Conservation (phyloP, 1,140 invertebrate species). For the Heliconius congener region DNA sequence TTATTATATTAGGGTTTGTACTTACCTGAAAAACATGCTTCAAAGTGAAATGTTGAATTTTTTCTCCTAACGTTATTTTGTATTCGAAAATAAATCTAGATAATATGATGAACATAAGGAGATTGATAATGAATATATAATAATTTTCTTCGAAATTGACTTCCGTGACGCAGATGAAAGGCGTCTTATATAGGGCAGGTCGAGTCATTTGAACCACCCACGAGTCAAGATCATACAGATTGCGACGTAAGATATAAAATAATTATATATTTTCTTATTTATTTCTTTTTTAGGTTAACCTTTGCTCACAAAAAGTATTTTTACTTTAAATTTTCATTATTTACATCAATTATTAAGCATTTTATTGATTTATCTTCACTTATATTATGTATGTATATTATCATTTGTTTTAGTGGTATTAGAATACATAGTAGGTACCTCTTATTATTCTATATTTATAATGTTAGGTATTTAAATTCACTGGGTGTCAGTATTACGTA, state of each 20-base stretch:
- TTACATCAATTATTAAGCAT: too few species aligned
- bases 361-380: too few species aligned
- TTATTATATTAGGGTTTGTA: too few species aligned
- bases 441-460: not conserved
- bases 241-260: not conserved
- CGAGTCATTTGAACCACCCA: slow-evolving; percentile 15
- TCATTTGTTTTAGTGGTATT: too few species aligned
- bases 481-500: slow-evolving; percentile 55
- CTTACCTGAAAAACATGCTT: too few species aligned
- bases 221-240: slow-evolving; percentile 8
- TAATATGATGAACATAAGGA: not conserved
- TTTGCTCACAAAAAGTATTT: not conserved
- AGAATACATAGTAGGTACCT: too few species aligned
- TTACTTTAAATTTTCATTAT: too few species aligned
- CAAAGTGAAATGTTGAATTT: too few species aligned
- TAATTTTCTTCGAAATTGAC: slow-evolving; percentile 25
- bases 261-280: not conserved
- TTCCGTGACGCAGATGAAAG: slow-evolving; percentile 21
- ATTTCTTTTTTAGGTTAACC: not conserved
- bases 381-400: too few species aligned
- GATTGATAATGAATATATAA: slow-evolving; percentile 17
- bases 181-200: slow-evolving; percentile 4
- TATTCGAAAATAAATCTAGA: too few species aligned
- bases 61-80: not conserved
- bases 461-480: slow-evolving; percentile 19